Evolutionary conservation across 2,113 vertebrate genomes (phyloP).

Genomic region (Polypterus bichir): DNA sequence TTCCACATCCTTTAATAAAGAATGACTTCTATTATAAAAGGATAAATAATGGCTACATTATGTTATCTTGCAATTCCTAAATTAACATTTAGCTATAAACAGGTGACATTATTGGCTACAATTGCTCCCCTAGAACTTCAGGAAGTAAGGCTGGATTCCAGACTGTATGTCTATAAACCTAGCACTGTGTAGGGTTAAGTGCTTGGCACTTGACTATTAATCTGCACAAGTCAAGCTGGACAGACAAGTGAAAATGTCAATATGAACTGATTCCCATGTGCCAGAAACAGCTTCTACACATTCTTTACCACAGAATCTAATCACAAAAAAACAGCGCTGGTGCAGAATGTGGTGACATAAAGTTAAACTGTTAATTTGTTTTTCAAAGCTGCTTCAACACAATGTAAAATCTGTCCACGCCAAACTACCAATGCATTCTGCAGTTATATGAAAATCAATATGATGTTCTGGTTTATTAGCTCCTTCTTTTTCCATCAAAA

Average conservation of each 20-base stretch:
- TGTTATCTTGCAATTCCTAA: no score
- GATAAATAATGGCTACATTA: no score
- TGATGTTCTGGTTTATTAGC: slow-evolving; percentile 10
- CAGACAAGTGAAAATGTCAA: background rate
- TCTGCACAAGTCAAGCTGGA: background rate
- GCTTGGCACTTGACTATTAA: background rate
- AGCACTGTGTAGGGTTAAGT: background rate
- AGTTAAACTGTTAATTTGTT: background rate
- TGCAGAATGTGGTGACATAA: background rate
- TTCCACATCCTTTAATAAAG: no score
- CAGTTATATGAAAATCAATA: slow-evolving; percentile 20
- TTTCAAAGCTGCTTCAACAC: background rate
- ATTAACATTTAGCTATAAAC: no score
- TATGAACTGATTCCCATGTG: background rate
- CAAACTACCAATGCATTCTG: slow-evolving; percentile 20
- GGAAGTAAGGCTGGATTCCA: no score
- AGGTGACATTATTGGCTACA: no score
- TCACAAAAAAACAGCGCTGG: background rate
- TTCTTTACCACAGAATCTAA: background rate
- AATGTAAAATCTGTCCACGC: background rate
- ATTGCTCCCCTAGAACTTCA: no score
- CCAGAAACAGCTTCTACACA: background rate
- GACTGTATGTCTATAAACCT: background rate
- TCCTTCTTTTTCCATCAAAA: no score
- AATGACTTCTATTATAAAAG: no score